phyloP scores from a whole-genome alignment of 2,888 invertebrate genomes.

The Cistogaster globosa region DNA sequence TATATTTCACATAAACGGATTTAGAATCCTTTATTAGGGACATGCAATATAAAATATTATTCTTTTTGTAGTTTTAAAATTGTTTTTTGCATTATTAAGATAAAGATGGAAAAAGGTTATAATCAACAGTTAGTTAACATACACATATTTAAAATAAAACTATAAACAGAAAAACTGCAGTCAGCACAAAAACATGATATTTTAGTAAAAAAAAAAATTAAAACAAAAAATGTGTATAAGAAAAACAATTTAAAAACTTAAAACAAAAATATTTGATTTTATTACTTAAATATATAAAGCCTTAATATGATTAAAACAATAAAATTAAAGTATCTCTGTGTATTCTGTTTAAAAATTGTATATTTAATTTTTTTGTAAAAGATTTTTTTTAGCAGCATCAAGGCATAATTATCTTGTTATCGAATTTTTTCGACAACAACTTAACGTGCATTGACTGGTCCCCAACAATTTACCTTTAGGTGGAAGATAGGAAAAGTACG shows the following conservation, averaged over 20 bases:
- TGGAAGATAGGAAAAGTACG: too few relatives aligned
- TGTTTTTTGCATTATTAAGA: neutral
- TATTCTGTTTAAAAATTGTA: neutral
- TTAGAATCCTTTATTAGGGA: slow-evolving; percentile 50
- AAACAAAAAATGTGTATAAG: neutral
- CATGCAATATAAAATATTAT: slow-evolving; percentile 49
- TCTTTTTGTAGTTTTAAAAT: slow-evolving; percentile 8
- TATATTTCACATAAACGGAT: slow-evolving; percentile 44
- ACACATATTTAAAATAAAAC: slow-evolving; percentile 15
- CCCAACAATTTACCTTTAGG: too few relatives aligned
- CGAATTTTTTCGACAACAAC: too few relatives aligned
- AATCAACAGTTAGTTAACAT: slow-evolving; percentile 35
- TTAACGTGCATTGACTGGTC: too few relatives aligned
- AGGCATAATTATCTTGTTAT: too few relatives aligned
- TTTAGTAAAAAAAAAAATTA: slow-evolving; percentile 27
- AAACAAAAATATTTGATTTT: neutral
- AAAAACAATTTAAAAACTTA: neutral
- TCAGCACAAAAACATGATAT: slow-evolving; percentile 58
- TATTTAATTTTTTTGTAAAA: neutral
- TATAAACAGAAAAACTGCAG: slow-evolving; percentile 25
- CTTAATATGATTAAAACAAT: neutral
- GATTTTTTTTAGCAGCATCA: neutral
- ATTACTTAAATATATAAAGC: neutral
- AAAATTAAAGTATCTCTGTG: neutral
- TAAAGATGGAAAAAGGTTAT: neutral